Conservation (phyloP, 1,140 invertebrate genomes). For the Drosophila sp. region DNA sequence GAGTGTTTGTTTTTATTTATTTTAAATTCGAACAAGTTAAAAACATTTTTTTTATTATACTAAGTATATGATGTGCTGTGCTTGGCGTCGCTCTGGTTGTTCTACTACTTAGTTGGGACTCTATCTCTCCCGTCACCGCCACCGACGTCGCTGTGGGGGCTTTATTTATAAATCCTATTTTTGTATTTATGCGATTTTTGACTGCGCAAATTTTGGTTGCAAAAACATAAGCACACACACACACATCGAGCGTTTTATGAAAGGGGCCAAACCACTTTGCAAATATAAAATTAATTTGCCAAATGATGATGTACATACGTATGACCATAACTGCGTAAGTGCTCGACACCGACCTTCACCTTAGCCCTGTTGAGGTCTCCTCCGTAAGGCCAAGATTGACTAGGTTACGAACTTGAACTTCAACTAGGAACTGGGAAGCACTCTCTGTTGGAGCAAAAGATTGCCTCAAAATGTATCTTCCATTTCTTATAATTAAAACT, state of each 20-base stretch:
- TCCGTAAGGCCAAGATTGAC: too few species aligned
- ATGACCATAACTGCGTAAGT: not conserved
- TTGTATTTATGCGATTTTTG: slow-evolving; percentile 43
- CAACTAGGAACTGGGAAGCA: not conserved
- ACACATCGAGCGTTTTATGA: not conserved
- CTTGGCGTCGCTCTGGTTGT: slow-evolving; percentile 1
- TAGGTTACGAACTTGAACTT: not conserved
- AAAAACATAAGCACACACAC: not conserved
- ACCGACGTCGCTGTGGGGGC: not conserved
- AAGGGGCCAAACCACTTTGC: slow-evolving; percentile 1
- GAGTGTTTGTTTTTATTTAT: slow-evolving; percentile 19
- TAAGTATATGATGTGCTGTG: not conserved
- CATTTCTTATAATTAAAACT: too few species aligned
- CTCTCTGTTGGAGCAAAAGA: not conserved
- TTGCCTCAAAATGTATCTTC: too few species aligned
- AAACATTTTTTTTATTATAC: not conserved
- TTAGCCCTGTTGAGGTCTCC: too few species aligned
- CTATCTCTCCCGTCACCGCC: not conserved
- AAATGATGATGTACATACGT: too few species aligned
- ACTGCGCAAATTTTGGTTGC: slow-evolving; percentile 33
- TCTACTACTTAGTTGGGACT: not conserved
- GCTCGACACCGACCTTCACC: not conserved
- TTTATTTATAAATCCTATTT: slow-evolving; percentile 55
- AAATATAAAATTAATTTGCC: not conserved
- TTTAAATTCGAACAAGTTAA: slow-evolving; percentile 36